Evolutionary conservation across 92 coral and sea anemone species (phyloP).

Genomic region (Phenganax subtilis): DNA sequence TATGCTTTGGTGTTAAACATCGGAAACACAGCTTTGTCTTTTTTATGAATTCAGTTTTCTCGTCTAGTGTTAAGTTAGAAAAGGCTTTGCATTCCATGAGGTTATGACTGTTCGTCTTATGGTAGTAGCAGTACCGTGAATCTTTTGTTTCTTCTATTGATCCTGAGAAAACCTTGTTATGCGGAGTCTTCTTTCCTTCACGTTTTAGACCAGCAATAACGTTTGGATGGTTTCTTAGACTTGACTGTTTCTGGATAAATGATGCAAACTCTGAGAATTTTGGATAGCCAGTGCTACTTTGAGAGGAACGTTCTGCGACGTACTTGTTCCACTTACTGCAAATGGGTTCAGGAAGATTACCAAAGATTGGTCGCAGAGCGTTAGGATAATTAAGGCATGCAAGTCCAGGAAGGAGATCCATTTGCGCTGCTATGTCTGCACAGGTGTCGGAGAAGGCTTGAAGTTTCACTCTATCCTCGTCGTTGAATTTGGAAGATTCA

Average conservation of each 20-base stretch:
- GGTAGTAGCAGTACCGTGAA: neutral
- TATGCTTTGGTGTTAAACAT: neutral
- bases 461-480: slow-evolving; percentile 35
- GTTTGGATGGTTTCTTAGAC: slow-evolving; percentile 53
- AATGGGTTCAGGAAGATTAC: slow-evolving; percentile 44
- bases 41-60: slow-evolving; percentile 1
- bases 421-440: slow-evolving; percentile 51
- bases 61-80: slow-evolving; percentile 9
- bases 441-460: slow-evolving; percentile 57
- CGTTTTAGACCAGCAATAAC: slow-evolving; percentile 31
- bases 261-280: slow-evolving; percentile 41
- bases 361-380: slow-evolving; percentile 47
- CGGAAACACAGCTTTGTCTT: slow-evolving; percentile 22
- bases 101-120: slow-evolving; percentile 10
- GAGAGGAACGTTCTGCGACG: slow-evolving; percentile 27
- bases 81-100: slow-evolving; percentile 15
- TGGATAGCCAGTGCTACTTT: slow-evolving; percentile 44
- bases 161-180: slow-evolving; percentile 11
- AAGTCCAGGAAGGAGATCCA: slow-evolving; percentile 51
- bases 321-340: slow-evolving; percentile 52
- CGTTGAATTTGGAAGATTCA: slow-evolving; percentile 37
- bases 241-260: slow-evolving; percentile 43
- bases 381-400: slow-evolving; percentile 51
- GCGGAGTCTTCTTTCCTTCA: slow-evolving; percentile 13
- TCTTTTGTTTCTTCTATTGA: neutral